Conservation (phyloP, 2,113 vertebrate species). For the Neopipo cinnamomea region DNA sequence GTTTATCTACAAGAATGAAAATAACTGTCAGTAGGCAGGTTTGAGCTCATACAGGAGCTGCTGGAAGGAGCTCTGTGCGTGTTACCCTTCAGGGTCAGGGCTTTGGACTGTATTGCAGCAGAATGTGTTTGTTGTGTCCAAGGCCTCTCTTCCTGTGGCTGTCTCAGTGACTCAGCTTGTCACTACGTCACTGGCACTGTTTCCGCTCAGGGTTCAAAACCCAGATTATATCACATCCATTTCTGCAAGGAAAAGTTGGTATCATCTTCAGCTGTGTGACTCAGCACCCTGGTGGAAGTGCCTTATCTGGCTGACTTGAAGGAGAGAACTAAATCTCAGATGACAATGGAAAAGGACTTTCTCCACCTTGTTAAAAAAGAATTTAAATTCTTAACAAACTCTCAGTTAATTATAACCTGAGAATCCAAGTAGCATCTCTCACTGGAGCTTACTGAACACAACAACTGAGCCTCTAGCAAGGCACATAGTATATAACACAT, state of each 20-base stretch:
- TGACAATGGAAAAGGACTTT: not conserved
- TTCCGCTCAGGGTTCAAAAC: not conserved
- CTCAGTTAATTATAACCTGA: not conserved
- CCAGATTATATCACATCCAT: not conserved
- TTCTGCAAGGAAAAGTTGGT: not conserved
- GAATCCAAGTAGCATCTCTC: not conserved
- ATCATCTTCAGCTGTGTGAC: not conserved
- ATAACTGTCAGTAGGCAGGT: not conserved
- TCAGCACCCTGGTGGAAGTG: not conserved
- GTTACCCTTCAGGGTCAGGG: not conserved
- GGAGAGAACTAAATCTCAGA: not conserved
- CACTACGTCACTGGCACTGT: fast-evolving
- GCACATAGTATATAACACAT: not conserved
- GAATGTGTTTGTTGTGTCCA: not conserved
- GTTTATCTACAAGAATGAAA: not conserved
- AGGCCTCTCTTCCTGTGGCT: not conserved
- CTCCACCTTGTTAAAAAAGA: not conserved
- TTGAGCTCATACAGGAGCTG: not conserved
- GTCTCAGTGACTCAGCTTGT: not conserved
- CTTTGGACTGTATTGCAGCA: not conserved
- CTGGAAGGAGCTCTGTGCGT: not conserved
- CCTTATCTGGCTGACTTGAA: not conserved
- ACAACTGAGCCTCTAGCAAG: not conserved
- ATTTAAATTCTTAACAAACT: not conserved
- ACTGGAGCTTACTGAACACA: not conserved